These are phyloP conservation scores for Trematomus bernacchii DNA, from an alignment of 2,797 vertebrate genomes.

Conservation along the genomic window DNA sequence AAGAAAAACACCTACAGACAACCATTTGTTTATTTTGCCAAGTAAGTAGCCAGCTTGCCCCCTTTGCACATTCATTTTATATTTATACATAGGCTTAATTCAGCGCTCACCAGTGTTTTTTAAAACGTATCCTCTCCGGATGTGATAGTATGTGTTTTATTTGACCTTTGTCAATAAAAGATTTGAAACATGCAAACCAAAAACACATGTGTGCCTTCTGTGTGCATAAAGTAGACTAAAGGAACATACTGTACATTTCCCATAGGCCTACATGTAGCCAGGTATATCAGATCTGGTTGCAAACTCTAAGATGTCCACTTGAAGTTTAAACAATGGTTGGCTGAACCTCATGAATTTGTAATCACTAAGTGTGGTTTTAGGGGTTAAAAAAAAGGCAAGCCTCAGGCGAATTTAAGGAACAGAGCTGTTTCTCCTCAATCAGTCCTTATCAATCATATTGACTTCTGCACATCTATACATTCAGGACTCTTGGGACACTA, in stretches of 20 bases:
- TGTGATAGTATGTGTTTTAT: not conserved
- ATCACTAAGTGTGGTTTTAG: not conserved
- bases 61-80: too few species aligned
- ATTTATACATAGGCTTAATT: too few species aligned
- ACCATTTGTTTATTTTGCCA: too few species aligned
- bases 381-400: not conserved
- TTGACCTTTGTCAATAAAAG: not conserved
- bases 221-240: not conserved
- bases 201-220: not conserved
- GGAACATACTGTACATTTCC: not conserved
- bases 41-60: too few species aligned
- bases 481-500: not conserved
- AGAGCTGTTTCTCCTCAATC: not conserved
- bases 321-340: not conserved
- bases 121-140: not conserved
- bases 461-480: conserved; percentile 4
- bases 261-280: not conserved
- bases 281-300: not conserved
- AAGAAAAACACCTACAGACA: too few species aligned
- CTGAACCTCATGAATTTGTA: not conserved
- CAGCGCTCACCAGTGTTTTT: too few species aligned
- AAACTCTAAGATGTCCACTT: not conserved
- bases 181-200: not conserved
- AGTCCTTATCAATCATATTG: conserved; percentile 18
- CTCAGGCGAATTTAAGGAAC: not conserved